phyloP scores from a whole-genome alignment of 2,888 invertebrate genomes.

The Cataglyphis livida region DNA sequence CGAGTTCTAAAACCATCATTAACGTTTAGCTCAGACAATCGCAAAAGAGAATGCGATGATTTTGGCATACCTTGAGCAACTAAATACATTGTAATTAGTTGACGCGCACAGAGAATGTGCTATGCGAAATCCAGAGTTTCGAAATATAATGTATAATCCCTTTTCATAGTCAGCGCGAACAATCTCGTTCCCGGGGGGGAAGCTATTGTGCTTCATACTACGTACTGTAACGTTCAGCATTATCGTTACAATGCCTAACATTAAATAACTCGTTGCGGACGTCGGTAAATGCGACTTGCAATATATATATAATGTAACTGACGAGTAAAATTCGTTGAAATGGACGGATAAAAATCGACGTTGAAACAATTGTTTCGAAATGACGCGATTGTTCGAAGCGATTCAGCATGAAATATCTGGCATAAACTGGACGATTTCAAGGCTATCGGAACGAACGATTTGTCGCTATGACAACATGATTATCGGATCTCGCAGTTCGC shows the following conservation, averaged over 20 bases:
- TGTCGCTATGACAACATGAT: conserved; percentile 50
- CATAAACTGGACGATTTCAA: conserved; percentile 46
- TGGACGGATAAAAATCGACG: conserved; percentile 28
- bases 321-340: conserved; percentile 22
- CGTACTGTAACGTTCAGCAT: conserved; percentile 24
- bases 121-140: conserved; percentile 66
- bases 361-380: conserved; percentile 35
- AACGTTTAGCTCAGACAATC: neutral
- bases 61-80: conserved; percentile 53
- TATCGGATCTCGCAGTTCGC: conserved; percentile 36
- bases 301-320: neutral
- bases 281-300: conserved; percentile 28
- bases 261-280: conserved; percentile 50
- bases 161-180: conserved; percentile 61
- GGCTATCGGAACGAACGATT: conserved; percentile 47
- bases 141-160: conserved; percentile 60
- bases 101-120: conserved; percentile 61
- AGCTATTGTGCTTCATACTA: conserved; percentile 43
- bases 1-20: neutral
- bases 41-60: conserved; percentile 17
- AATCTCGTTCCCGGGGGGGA: conserved; percentile 49
- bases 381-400: conserved; percentile 13
- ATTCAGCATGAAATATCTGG: conserved; percentile 46
- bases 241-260: conserved; percentile 47
- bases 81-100: conserved; percentile 70